Percentiles rank a stretch among this genome's conserved stretches.
These are phyloP conservation scores for Propithecus deckenii DNA, from an alignment of 2,797 vertebrate species.

Conservation along the genomic window DNA sequence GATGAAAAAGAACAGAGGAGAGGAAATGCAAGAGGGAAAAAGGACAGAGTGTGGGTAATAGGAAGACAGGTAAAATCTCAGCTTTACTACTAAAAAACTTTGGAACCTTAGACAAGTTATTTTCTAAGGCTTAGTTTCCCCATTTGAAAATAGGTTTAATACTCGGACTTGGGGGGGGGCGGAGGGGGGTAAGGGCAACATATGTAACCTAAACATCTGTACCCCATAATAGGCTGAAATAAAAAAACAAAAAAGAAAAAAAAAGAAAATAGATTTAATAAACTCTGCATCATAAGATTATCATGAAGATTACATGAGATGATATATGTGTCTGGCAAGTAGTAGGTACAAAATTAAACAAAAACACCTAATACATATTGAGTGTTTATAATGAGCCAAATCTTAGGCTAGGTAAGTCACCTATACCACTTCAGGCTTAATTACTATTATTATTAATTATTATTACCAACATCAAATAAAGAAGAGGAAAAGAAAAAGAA, in stretches of 20 bases:
- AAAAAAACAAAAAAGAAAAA: no score
- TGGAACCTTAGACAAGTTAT: background rate
- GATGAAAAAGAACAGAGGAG: background rate
- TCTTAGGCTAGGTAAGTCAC: background rate
- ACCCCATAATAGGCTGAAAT: no score
- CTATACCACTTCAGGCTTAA: background rate
- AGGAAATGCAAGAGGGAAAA: background rate
- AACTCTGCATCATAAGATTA: background rate
- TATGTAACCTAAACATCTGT: no score
- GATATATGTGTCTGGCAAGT: background rate
- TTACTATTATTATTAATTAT: constrained; percentile 1
- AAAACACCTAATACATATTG: background rate
- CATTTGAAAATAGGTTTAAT: constrained; percentile 8
- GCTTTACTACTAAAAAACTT: background rate
- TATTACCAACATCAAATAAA: background rate
- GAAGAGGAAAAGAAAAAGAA: background rate
- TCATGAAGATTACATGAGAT: background rate
- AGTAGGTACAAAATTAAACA: background rate
- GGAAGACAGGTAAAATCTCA: background rate
- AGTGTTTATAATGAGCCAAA: background rate
- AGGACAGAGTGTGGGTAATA: background rate
- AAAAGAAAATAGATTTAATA: constrained; percentile 17
- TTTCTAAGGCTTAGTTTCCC: background rate
- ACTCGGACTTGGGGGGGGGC: background rate
- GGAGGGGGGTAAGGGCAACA: no score